phyloP scores from a whole-genome alignment of 2,888 invertebrate species.

The Noctua janthina region DNA sequence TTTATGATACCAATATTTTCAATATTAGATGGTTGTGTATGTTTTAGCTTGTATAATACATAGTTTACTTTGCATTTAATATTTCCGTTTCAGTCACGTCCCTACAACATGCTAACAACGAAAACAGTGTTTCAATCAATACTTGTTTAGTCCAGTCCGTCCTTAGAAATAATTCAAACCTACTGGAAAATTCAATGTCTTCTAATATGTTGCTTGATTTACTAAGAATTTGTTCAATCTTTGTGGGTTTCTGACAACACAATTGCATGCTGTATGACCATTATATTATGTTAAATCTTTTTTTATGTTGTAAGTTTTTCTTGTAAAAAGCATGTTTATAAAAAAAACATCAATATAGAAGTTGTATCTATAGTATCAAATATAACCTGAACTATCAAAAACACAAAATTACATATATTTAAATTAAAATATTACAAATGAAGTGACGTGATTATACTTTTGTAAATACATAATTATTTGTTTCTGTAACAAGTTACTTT shows the following conservation, averaged over 20 bases:
- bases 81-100: constrained; percentile 65
- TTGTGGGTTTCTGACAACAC: constrained; percentile 4
- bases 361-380: constrained; percentile 41
- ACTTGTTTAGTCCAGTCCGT: constrained; percentile 84
- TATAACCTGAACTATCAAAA: constrained; percentile 42
- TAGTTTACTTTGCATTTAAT: constrained; percentile 82
- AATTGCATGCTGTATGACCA: constrained; percentile 22
- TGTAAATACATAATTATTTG: constrained; percentile 75
- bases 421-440: constrained; percentile 45
- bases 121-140: constrained; percentile 70
- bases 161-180: constrained; percentile 78
- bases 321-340: constrained; percentile 37
- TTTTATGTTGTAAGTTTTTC: constrained; percentile 15
- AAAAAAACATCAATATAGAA: constrained; percentile 16
- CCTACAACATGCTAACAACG: constrained; percentile 68
- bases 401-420: constrained; percentile 28
- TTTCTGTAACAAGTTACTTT: constrained; percentile 73
- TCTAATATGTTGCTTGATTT: constrained; percentile 16
- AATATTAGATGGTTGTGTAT: constrained; percentile 80
- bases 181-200: constrained; percentile 38
- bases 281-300: constrained; percentile 4
- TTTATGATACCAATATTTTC: constrained; percentile 72
- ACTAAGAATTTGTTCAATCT: background rate
- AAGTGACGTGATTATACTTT: constrained; percentile 68
- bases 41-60: constrained; percentile 76